Evolutionary conservation across 2,888 invertebrate genomes (phyloP).

Genomic region (Stramonita haemastoma): DNA sequence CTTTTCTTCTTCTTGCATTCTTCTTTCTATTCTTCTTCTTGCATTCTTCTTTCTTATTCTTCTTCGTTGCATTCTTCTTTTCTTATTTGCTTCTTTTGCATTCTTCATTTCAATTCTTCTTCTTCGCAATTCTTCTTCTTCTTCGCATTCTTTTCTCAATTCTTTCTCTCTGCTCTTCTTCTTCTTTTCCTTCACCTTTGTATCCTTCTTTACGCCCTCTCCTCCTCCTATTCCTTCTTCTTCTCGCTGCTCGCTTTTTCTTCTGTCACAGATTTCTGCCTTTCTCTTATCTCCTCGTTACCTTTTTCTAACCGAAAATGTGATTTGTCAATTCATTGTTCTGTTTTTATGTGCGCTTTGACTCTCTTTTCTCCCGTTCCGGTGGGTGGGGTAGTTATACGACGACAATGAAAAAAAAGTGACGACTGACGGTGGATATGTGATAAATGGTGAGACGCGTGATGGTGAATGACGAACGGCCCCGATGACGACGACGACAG

Average conservation of each 20-base stretch:
- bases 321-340: too few species aligned
- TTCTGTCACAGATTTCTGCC: background rate
- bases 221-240: background rate
- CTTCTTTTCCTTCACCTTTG: background rate
- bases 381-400: too few species aligned
- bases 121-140: background rate
- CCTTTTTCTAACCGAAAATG: too few species aligned
- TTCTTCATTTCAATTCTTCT: background rate
- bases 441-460: too few species aligned
- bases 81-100: too few species aligned
- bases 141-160: background rate
- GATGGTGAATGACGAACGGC: too few species aligned
- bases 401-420: too few species aligned
- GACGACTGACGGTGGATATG: too few species aligned
- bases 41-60: background rate
- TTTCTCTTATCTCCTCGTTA: too few species aligned
- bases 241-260: background rate
- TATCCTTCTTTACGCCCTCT: background rate
- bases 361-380: too few species aligned
- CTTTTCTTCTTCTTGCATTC: background rate
- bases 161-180: background rate
- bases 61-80: background rate
- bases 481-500: background rate
- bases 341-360: too few species aligned
- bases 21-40: background rate